Conservation (phyloP, 1,140 invertebrate genomes). For the Conus betulinus region DNA sequence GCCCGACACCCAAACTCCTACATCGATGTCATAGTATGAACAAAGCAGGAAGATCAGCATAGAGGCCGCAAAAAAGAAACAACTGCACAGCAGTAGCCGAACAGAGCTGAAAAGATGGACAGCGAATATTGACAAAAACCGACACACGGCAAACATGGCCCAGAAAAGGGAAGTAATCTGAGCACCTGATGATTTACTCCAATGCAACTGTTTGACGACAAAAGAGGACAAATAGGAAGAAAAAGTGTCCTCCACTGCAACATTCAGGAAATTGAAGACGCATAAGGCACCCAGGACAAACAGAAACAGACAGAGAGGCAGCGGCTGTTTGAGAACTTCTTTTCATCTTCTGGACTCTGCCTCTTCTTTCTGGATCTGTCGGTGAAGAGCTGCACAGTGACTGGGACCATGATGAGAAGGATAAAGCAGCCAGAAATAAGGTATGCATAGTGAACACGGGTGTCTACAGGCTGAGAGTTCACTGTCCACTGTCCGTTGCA, state of each 20-base stretch:
- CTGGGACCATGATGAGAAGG: constrained; percentile 30
- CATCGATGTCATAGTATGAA: neutral
- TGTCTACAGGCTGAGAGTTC: neutral
- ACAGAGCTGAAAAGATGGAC: constrained; percentile 39
- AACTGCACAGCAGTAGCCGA: constrained; percentile 37
- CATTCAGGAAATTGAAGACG: constrained; percentile 46
- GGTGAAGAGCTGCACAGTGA: constrained; percentile 16
- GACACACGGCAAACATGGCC: constrained; percentile 42
- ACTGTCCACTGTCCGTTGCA: neutral
- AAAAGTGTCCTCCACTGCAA: constrained; percentile 59
- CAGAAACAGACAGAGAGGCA: constrained; percentile 22
- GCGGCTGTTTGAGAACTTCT: constrained; percentile 32
- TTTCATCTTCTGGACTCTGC: neutral
- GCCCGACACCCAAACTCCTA: constrained; percentile 41
- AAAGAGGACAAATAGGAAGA: constrained; percentile 54
- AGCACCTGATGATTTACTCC: constrained; percentile 49
- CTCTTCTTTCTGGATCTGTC: constrained; percentile 27
- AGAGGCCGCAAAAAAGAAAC: constrained; percentile 11
- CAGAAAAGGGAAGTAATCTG: constrained; percentile 48
- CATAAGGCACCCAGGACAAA: constrained; percentile 35
- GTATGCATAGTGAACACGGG: constrained; percentile 39
- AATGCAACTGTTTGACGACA: constrained; percentile 48
- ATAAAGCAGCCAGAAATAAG: constrained; percentile 33
- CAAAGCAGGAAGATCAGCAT: constrained; percentile 38
- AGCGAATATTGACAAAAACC: constrained; percentile 52